These are phyloP conservation scores for Ptyas mucosa DNA, from an alignment of 2,113 vertebrate genomes.

Conservation along the genomic window DNA sequence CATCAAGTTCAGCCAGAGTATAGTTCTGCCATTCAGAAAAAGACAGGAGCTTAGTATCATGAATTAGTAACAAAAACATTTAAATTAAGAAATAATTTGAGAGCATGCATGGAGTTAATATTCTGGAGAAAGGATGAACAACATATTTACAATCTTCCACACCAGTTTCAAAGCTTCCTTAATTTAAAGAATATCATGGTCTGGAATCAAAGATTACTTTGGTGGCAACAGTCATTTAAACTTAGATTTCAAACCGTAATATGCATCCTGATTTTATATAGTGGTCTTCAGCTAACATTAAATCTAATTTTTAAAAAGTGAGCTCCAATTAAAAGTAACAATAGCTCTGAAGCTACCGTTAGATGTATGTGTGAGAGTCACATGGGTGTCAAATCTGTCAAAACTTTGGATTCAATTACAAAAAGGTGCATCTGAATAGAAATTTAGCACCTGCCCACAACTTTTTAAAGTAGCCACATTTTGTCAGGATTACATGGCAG, in stretches of 20 bases:
- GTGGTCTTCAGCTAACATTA: neutral
- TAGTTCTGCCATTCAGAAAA: conserved; percentile 80
- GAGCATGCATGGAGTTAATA: neutral
- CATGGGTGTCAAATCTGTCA: neutral
- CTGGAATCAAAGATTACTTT: neutral
- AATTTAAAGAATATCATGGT: neutral
- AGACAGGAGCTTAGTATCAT: conserved; percentile 53
- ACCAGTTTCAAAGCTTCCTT: neutral
- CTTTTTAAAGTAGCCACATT: neutral
- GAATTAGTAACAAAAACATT: conserved; percentile 50
- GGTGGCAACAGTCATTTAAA: neutral
- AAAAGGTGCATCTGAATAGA: neutral
- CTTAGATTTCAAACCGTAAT: neutral
- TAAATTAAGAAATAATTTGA: conserved; percentile 1
- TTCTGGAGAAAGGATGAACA: neutral
- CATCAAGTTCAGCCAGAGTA: conserved; percentile 91
- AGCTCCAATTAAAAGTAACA: neutral
- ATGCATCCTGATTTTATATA: neutral
- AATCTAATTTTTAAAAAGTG: neutral
- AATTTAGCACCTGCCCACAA: neutral
- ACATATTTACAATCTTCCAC: neutral
- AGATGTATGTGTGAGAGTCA: neutral
- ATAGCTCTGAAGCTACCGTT: neutral
- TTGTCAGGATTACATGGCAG: neutral
- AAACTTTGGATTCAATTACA: neutral